These are phyloP conservation scores for Oryzias celebensis DNA, from an alignment of 2,113 vertebrate genomes.

Conservation along the genomic window DNA sequence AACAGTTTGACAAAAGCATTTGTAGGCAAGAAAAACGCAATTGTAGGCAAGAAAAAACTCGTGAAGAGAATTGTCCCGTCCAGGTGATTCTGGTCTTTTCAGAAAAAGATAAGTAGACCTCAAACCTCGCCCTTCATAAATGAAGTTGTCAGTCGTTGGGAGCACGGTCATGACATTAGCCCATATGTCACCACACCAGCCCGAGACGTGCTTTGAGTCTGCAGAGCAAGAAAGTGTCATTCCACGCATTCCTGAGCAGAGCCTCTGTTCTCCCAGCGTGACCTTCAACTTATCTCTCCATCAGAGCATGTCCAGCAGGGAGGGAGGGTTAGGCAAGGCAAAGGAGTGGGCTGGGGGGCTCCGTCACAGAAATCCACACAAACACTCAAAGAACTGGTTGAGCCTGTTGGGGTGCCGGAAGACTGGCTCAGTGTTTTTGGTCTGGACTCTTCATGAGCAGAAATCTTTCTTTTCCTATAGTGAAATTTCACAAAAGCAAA, in stretches of 20 bases:
- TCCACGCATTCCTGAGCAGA: constrained; percentile 73
- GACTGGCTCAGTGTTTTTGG: constrained; percentile 28
- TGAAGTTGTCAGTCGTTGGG: constrained; percentile 30
- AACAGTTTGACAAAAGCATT: too few relatives aligned
- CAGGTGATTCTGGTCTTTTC: too few relatives aligned
- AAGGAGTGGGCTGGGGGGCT: not conserved
- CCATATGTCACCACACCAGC: constrained; percentile 49
- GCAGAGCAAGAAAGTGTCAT: constrained; percentile 67
- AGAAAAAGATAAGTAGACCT: too few relatives aligned
- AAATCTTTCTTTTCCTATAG: too few relatives aligned
- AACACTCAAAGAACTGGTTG: constrained; percentile 30
- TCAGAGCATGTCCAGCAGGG: constrained; percentile 69
- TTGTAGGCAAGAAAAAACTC: too few relatives aligned
- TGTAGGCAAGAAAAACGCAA: too few relatives aligned
- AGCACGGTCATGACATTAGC: constrained; percentile 49
- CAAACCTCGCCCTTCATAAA: constrained; percentile 19
- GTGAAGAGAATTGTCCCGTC: too few relatives aligned
- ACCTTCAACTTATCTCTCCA: constrained; percentile 80
- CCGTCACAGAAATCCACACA: constrained; percentile 4
- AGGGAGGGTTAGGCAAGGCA: constrained; percentile 10
- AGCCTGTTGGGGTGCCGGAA: constrained; percentile 32
- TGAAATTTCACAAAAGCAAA: too few relatives aligned
- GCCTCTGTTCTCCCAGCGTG: constrained; percentile 72
- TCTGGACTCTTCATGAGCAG: constrained; percentile 5
- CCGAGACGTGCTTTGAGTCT: constrained; percentile 64